Evolutionary conservation across 2,113 vertebrate genomes (phyloP).

Genomic region (Verasper variegatus): DNA sequence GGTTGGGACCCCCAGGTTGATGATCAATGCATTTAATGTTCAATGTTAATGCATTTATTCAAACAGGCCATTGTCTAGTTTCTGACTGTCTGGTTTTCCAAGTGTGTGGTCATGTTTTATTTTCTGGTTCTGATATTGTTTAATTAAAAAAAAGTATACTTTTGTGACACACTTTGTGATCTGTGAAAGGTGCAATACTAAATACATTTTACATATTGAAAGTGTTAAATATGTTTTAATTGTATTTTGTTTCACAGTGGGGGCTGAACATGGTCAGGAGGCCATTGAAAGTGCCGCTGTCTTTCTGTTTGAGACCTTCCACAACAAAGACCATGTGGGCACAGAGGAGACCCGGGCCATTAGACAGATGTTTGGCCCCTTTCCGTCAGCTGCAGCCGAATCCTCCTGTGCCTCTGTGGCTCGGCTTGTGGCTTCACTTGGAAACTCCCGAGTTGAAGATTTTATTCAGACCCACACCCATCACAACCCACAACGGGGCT

Average conservation of each 20-base stretch:
- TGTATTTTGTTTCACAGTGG: conserved; percentile 84
- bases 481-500: conserved; percentile 54
- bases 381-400: conserved; percentile 90
- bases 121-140: no score
- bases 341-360: conserved; percentile 90
- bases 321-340: conserved; percentile 88
- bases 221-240: neutral
- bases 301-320: conserved; percentile 94
- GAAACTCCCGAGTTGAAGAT: conserved; percentile 83
- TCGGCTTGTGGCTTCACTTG: conserved; percentile 84
- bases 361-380: conserved; percentile 96
- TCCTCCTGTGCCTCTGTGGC: conserved; percentile 84
- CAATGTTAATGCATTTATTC: no score
- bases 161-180: no score
- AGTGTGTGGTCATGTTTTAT: no score
- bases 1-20: no score
- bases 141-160: no score
- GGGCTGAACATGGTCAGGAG: conserved; percentile 89
- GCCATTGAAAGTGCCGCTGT: conserved; percentile 91
- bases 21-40: no score
- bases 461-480: conserved; percentile 82
- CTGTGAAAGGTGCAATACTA: no score
- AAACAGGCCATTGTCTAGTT: no score
- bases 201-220: neutral
- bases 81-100: no score